Percentiles rank a stretch among this genome's conserved stretches.
These are phyloP conservation scores for Drosophila setosimentum DNA, from an alignment of 2,888 invertebrate species.

Conservation along the genomic window DNA sequence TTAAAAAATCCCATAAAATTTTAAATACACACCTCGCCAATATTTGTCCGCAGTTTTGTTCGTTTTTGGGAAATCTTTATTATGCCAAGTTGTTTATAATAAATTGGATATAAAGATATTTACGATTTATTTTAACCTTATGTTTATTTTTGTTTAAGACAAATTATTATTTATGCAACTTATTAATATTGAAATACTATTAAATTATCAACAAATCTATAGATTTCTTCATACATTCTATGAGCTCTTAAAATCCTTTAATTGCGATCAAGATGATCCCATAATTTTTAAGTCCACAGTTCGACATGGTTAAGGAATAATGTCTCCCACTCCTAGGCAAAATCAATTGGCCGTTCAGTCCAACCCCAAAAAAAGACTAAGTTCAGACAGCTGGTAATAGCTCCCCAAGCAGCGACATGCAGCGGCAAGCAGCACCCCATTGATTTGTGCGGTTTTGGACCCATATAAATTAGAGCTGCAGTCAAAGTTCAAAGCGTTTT, in stretches of 20 bases:
- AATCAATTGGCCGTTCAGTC: neutral
- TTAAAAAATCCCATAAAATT: neutral
- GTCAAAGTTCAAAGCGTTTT: conserved; percentile 70
- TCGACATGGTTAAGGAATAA: neutral
- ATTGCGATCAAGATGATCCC: neutral
- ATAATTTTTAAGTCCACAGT: neutral
- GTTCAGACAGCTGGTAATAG: conserved; percentile 49
- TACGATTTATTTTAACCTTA: neutral
- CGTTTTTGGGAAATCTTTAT: neutral
- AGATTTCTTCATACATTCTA: neutral
- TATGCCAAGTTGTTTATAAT: neutral
- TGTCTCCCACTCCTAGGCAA: conserved; percentile 3
- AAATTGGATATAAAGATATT: neutral
- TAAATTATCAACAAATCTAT: neutral
- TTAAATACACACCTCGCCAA: no score
- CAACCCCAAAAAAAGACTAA: neutral
- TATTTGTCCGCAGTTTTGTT: no score
- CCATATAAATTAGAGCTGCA: conserved; percentile 46
- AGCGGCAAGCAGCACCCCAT: conserved; percentile 1
- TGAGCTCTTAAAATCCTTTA: neutral
- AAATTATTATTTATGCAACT: neutral
- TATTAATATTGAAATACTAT: neutral
- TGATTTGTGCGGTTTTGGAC: conserved; percentile 15
- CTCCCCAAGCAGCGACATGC: conserved; percentile 34
- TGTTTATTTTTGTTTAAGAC: neutral